Evolutionary conservation across 2,113 vertebrate species (phyloP).

Genomic region (Gasterosteus nipponicus): DNA sequence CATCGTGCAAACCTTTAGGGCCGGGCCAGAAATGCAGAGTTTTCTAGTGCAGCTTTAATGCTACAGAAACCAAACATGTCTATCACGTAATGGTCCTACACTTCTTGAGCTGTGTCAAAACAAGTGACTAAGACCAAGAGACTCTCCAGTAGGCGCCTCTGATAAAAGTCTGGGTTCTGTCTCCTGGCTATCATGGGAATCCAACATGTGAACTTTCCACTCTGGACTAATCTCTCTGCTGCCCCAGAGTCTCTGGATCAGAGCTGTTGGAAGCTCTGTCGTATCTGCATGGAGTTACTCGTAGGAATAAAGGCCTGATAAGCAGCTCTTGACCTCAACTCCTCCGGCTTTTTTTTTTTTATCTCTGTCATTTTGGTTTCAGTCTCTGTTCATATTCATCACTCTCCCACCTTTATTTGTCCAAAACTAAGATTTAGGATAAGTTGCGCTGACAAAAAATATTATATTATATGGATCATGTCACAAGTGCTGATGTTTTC

Average conservation of each 20-base stretch:
- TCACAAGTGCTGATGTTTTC: slow-evolving; percentile 34
- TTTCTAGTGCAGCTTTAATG: not conserved
- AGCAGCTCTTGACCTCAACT: slow-evolving; percentile 15
- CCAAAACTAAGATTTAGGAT: slow-evolving; percentile 38
- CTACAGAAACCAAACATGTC: slow-evolving; percentile 16
- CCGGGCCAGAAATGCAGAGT: not conserved
- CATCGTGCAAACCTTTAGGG: slow-evolving; percentile 9
- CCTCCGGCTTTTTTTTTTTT: slow-evolving; percentile 30
- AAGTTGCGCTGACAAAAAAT: slow-evolving; percentile 35
- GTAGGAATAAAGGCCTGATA: slow-evolving; percentile 16
- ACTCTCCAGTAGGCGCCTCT: slow-evolving; percentile 34
- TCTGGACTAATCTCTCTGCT: not conserved
- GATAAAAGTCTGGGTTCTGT: slow-evolving; percentile 36
- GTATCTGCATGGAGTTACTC: slow-evolving; percentile 33
- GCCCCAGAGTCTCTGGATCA: not conserved
- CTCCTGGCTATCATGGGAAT: slow-evolving; percentile 2
- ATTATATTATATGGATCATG: slow-evolving; percentile 7
- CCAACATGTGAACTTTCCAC: slow-evolving; percentile 11
- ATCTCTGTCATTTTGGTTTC: slow-evolving; percentile 17
- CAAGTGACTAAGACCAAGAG: slow-evolving; percentile 31
- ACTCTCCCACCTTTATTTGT: not conserved
- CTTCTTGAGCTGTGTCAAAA: slow-evolving; percentile 25
- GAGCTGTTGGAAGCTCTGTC: not conserved
- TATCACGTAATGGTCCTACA: not conserved
- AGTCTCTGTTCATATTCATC: slow-evolving; percentile 11